Evolutionary conservation across 2,113 vertebrate species (phyloP).

Genomic region (Oncorhynchus nerka): DNA sequence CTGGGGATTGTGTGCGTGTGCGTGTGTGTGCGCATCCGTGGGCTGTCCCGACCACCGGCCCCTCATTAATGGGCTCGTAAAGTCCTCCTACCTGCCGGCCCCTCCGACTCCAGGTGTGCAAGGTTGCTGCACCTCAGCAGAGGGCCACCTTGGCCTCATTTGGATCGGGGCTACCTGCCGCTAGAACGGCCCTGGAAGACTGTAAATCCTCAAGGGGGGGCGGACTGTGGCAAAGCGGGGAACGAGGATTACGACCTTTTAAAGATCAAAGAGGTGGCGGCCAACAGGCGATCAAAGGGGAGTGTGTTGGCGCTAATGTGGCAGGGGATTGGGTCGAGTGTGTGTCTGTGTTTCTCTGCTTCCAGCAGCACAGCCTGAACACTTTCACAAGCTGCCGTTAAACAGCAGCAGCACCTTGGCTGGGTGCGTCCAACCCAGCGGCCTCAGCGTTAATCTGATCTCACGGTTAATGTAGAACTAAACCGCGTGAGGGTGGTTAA

Average conservation of each 20-base stretch:
- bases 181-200: conserved; percentile 48
- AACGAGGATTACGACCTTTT: conserved; percentile 76
- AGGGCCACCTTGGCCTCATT: conserved; percentile 71
- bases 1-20: conserved; percentile 38
- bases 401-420: conserved; percentile 62
- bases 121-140: conserved; percentile 67
- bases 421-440: conserved; percentile 48
- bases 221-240: conserved; percentile 37
- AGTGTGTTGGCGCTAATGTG: conserved; percentile 71
- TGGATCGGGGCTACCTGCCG: conserved; percentile 64
- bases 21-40: conserved; percentile 20
- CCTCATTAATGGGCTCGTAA: conserved; percentile 74
- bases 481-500: conserved; percentile 66
- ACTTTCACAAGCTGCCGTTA: conserved; percentile 71
- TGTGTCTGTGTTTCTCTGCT: too few relatives aligned
- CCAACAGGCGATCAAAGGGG: conserved; percentile 76
- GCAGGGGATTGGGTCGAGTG: conserved; percentile 58
- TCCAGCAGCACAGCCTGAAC: conserved; percentile 56
- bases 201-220: conserved; percentile 50
- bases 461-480: conserved; percentile 72
- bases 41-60: conserved; percentile 61
- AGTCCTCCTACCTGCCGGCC: conserved; percentile 66
- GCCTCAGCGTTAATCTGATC: conserved; percentile 70
- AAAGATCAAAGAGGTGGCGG: conserved; percentile 76
- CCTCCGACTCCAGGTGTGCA: conserved; percentile 71